Evolutionary conservation across 2,797 vertebrate species (phyloP).

Genomic region (Anabas testudineus): DNA sequence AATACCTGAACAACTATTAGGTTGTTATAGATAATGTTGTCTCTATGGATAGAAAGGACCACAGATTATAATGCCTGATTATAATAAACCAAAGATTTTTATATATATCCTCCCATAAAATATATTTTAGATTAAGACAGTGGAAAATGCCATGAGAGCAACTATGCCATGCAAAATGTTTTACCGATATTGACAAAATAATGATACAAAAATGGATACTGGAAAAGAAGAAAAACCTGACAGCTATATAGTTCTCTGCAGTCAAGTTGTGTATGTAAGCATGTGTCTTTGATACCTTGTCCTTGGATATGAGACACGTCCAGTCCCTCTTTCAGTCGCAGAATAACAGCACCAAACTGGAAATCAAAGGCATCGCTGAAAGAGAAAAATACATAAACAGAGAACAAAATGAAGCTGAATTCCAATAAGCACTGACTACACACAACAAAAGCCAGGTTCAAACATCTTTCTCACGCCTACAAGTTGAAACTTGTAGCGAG

Average conservation of each 20-base stretch:
- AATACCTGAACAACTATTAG: too few species aligned
- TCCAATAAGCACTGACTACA: background rate
- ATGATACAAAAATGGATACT: too few species aligned
- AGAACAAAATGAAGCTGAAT: background rate
- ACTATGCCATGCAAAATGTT: too few species aligned
- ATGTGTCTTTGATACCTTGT: constrained; percentile 88
- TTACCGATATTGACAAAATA: too few species aligned
- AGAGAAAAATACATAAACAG: constrained; percentile 32
- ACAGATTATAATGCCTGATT: too few species aligned
- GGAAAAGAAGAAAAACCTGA: too few species aligned
- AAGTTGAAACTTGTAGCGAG: background rate
- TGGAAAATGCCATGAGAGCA: too few species aligned
- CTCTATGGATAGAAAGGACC: too few species aligned
- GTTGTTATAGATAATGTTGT: too few species aligned
- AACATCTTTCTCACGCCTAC: background rate
- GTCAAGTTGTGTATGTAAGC: background rate
- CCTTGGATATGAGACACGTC: constrained; percentile 98
- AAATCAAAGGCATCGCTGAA: constrained; percentile 95
- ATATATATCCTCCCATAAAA: too few species aligned
- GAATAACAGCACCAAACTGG: constrained; percentile 94
- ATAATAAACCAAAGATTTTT: too few species aligned
- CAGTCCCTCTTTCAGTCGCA: constrained; percentile 93
- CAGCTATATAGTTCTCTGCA: background rate
- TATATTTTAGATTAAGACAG: too few species aligned
- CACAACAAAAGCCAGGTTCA: background rate